A percentile compares a stretch with the other conserved stretches of the same genome.
Conservation (phyloP, 2,113 vertebrate genomes). For the Elephas maximus region DNA sequence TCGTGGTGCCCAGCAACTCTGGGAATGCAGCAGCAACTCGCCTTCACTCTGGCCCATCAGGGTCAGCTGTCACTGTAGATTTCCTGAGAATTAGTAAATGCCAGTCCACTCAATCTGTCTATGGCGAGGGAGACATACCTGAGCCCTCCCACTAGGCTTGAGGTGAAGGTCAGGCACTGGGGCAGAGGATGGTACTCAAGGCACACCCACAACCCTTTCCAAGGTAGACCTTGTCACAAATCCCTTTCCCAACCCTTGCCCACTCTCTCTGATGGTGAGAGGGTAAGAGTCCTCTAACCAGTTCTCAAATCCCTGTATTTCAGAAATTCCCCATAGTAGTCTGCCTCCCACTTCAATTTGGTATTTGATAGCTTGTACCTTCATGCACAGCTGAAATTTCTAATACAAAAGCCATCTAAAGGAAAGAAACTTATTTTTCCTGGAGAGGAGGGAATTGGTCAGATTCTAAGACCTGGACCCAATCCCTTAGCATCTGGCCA, state of each 20-base stretch:
- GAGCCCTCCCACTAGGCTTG: background rate
- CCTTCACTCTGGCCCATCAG: background rate
- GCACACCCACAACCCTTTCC: background rate
- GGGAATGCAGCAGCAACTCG: background rate
- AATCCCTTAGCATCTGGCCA: background rate
- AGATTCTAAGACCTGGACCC: background rate
- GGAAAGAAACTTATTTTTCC: slow-evolving; percentile 8
- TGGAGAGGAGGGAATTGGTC: background rate
- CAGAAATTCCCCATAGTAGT: too few relatives aligned
- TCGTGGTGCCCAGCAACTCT: background rate
- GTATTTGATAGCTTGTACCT: background rate
- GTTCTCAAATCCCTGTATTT: background rate
- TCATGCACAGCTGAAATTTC: slow-evolving; percentile 7
- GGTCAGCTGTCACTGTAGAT: background rate
- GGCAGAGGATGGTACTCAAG: background rate
- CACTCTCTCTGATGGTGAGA: background rate
- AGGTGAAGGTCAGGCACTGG: background rate
- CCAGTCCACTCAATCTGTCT: background rate
- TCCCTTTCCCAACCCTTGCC: too few relatives aligned
- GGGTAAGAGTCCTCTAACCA: too few relatives aligned
- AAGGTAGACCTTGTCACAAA: background rate
- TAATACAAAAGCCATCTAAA: background rate
- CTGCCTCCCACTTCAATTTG: background rate
- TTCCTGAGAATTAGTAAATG: background rate
- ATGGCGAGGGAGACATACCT: background rate